Percentiles rank a stretch among this genome's conserved stretches.
phyloP scores from a whole-genome alignment of 2,113 vertebrate species.

The Origma solitaria region DNA sequence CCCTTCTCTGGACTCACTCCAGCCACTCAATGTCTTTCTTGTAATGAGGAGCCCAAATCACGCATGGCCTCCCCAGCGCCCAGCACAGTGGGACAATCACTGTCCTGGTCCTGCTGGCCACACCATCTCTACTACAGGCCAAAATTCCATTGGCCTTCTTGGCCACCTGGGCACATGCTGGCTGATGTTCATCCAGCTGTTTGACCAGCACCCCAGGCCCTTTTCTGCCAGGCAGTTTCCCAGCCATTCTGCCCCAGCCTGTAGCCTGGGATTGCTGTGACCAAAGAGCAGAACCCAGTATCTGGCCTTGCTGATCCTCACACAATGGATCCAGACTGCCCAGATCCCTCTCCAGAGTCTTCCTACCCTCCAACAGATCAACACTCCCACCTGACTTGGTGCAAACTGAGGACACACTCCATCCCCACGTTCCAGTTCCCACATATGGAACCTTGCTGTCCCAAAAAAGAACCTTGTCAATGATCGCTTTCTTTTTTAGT shows the following conservation, averaged over 20 bases:
- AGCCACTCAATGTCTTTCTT: background rate
- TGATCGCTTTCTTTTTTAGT: background rate
- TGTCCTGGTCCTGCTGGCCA: background rate
- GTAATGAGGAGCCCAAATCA: background rate
- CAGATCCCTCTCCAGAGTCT: background rate
- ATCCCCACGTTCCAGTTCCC: background rate
- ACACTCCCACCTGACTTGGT: background rate
- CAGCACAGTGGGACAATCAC: background rate
- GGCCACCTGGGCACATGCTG: background rate
- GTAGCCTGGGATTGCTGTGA: background rate
- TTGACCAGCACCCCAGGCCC: background rate
- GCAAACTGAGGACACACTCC: background rate
- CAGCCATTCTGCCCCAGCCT: background rate
- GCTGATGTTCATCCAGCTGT: background rate
- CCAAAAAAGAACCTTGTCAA: background rate
- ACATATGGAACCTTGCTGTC: background rate
- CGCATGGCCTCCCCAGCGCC: no score
- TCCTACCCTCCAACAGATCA: background rate
- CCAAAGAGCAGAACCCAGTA: accelerated
- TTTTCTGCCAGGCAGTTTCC: background rate
- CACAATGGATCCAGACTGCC: background rate
- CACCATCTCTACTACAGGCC: background rate
- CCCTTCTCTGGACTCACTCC: background rate
- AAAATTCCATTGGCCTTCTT: background rate
- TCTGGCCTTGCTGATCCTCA: background rate